Base-by-base conservation (phyloP, 1,140 invertebrate genomes). In the Pygmarrhopalites habei region DNA sequence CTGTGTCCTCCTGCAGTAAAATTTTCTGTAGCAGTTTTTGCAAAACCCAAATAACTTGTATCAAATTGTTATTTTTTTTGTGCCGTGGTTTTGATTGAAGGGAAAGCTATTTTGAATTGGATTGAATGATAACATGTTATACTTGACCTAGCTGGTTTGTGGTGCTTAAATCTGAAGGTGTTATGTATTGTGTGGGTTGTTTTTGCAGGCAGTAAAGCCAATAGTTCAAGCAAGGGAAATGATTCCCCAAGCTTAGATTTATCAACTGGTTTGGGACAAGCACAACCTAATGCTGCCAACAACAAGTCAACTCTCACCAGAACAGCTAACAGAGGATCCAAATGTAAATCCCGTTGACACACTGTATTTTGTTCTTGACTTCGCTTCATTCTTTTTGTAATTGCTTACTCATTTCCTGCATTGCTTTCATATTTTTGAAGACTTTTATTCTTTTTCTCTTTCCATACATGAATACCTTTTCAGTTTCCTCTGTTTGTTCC, bases 181-280 rank as follows among this genome's bases (percentile, higher is more conserved):
- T 59, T 52, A 53, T 66, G 43, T 60, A 57, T 66, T 53, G 52
- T 57, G 60, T 68, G 32, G 58, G 60, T 49, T 69, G 57, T 71
- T 65, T 71, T 73, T 73, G 39, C 73, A 72, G 72, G 68, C 62
- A 68, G 61, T 67, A 75, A 75, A 74, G 70, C 74, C 72, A 73
- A 75, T 74, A 77, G 74, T 73, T 61, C 64, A 60, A 57, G 61
- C 57, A 59, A 53, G 47, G 65, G 39, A 46, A 60, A 41, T 58
- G 64, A 65, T 60, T 65, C 58, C 51, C 58, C 64, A 4, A 61
- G 39, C 41, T 62, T 62, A 55, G 55, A 62, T 58, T 58, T 62
- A 41, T 61, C 60, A 32, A 52, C 59, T n/a, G n/a, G n/a, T 43
- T 56, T 32, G 30, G 51, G 52, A 49, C 53, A 58, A 59, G 41